Percentiles rank a stretch among this genome's conserved stretches.
Evolutionary conservation across 2,797 vertebrate species (phyloP).

Genomic region (Clarias platycephalus): DNA sequence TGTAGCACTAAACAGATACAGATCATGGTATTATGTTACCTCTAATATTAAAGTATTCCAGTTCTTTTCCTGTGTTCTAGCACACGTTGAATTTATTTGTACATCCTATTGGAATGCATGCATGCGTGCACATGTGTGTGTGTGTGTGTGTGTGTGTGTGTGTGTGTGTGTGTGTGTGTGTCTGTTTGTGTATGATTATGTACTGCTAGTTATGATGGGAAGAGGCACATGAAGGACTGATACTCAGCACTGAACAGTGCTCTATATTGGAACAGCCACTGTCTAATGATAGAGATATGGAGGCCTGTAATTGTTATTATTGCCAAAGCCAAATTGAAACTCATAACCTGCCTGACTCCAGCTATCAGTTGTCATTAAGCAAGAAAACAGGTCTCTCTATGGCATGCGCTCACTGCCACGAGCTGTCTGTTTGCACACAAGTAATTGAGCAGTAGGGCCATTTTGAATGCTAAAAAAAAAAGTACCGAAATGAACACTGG

Average conservation of each 20-base stretch:
- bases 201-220: slow-evolving; percentile 50
- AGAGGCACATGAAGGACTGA: slow-evolving; percentile 52
- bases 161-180: slow-evolving; percentile 14
- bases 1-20: background rate
- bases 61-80: background rate
- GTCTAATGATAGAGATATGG: slow-evolving; percentile 76
- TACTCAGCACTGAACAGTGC: slow-evolving; percentile 46
- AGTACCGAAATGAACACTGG: slow-evolving; percentile 69
- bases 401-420: slow-evolving; percentile 67
- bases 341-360: slow-evolving; percentile 79
- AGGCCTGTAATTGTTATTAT: slow-evolving; percentile 82
- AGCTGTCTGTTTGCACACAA: slow-evolving; percentile 78
- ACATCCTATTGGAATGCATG: background rate
- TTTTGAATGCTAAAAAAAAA: slow-evolving; percentile 55
- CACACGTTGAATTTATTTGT: background rate
- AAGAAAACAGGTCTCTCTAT: slow-evolving; percentile 67
- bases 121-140: background rate
- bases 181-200: slow-evolving; percentile 41
- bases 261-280: slow-evolving; percentile 53
- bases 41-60: background rate
- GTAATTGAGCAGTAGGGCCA: slow-evolving; percentile 78
- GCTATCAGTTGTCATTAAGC: slow-evolving; percentile 81
- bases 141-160: background rate
- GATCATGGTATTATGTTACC: background rate
- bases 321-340: slow-evolving; percentile 79